A percentile compares a stretch with the other conserved stretches of the same genome.
These are phyloP conservation scores for Coreoperca whiteheadi DNA, from an alignment of 2,113 vertebrate genomes.

Conservation along the genomic window DNA sequence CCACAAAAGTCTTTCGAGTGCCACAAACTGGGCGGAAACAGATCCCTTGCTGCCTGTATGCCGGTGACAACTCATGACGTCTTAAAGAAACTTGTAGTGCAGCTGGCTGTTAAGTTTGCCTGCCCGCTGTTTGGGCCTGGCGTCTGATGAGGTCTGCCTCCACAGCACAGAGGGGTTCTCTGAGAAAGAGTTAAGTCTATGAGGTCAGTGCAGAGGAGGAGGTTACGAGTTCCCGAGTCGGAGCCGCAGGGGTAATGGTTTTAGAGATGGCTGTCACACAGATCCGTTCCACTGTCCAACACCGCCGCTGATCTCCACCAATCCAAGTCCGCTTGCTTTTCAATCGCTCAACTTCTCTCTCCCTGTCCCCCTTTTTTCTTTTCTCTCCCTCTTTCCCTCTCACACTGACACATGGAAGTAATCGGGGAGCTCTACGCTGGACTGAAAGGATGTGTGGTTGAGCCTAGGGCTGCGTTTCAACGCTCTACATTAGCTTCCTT, in stretches of 20 bases:
- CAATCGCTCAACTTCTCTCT: constrained; percentile 74
- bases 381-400: constrained; percentile 65
- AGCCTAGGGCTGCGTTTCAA: constrained; percentile 78
- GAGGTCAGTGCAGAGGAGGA: constrained; percentile 76
- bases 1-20: constrained; percentile 69
- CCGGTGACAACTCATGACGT: constrained; percentile 71
- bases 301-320: constrained; percentile 77
- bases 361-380: constrained; percentile 71
- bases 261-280: constrained; percentile 87
- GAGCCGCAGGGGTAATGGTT: constrained; percentile 84
- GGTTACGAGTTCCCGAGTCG: constrained; percentile 72
- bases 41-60: constrained; percentile 68
- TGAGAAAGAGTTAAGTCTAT: constrained; percentile 77
- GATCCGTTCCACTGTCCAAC: constrained; percentile 86
- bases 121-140: constrained; percentile 68
- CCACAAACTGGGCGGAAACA: constrained; percentile 61
- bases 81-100: constrained; percentile 60
- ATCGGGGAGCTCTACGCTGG: constrained; percentile 78
- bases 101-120: constrained; percentile 64
- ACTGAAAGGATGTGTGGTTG: constrained; percentile 82
- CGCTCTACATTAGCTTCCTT: constrained; percentile 79
- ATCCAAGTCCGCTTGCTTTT: constrained; percentile 71
- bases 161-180: constrained; percentile 75
- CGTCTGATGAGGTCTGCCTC: constrained; percentile 71
- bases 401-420: constrained; percentile 82